Base-by-base conservation (phyloP, 2,888 invertebrate genomes). In the Dryadula phaetusa region DNA sequence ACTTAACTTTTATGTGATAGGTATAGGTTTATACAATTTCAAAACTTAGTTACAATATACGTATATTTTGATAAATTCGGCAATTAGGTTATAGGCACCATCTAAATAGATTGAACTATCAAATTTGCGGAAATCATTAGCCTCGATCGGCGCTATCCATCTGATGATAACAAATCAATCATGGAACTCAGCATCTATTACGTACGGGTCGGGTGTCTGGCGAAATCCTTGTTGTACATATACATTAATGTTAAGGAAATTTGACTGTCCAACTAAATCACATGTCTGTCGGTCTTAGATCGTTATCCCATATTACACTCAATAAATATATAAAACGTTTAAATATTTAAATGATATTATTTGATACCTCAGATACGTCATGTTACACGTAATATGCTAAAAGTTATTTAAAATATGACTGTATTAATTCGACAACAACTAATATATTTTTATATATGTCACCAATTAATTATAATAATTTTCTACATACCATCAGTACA, bases 81-180 rank as follows among this genome's bases (percentile, higher is more conserved):
- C 44, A 67, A 70, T 62, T 53, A 56, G 37, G 34, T 64, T 49
- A 54, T 34, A 61, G n/a, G 40, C 34, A 56, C 42, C 64, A 37
- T 66, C 34, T 62, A 66, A 58, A 69, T 62, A 64, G 49, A 69
- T 56, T 58, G 42, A 69, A 71, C 58, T 71, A 71, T 69, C 66
- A 70, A 70, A 70, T 69, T 71, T 58, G 47, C 46, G 53, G 58
- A 64, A 71, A 69, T 66, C 64, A 69, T 69, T 69, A 71, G 47
- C 62, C 69, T 62, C 62, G 58, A 71, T 64, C 62, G 70, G 56
- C 62, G 67, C 70, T 56, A 62, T 64, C 69, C 66, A 66, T 69
- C 69, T 64, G 69, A 64, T 64, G 69, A 71, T 69, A 71, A 71
- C 71, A 71, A 71, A 71, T 71, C 71, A 71, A 71, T 71, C 71